Base-by-base conservation (phyloP, 1,140 invertebrate species). In the Eciton burchellii region DNA sequence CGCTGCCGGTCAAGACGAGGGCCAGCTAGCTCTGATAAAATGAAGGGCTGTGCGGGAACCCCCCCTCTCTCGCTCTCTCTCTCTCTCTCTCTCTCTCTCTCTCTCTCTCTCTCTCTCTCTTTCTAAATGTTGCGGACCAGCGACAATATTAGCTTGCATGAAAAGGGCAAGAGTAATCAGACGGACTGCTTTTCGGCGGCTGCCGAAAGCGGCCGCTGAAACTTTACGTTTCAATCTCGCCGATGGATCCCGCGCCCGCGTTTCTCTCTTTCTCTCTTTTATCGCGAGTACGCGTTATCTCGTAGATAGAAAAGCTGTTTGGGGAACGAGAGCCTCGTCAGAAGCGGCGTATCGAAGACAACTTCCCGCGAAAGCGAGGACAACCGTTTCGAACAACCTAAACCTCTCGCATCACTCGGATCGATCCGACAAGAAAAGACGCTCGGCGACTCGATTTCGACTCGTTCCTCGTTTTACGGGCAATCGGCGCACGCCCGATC, bases 1-100 rank as follows among this genome's bases (percentile, higher is more conserved):
- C 21, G 47, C 16, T 5, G 43, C n/a, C 43, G 63, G 6, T 21
- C 2, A 59, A 57, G 49, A 41, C 59, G 49, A 81, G 35, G 73
- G 29, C 9, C 26, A 26, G 63, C 14, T 72, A 72, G 43, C 19
- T 56, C 54, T 73, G 73, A 81, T 81, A 81, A 81, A 81, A 81
- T 81, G 73, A 73, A 81, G 57, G 60, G 21, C 45, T 21, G 54
- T 26, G 26, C 43, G 14, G 29, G 26, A 79, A 68, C 68, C 29
- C 73, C 14, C n/a, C n/a, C n/a, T n/a, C n/a, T n/a, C n/a, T n/a
- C n/a, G n/a, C n/a, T n/a, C n/a, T n/a, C n/a, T n/a, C n/a, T n/a
- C n/a, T n/a, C n/a, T n/a, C n/a, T n/a, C n/a, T n/a, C n/a, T n/a
- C n/a, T n/a, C n/a, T n/a, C n/a, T n/a, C n/a, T n/a, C n/a, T n/a